phyloP scores from a whole-genome alignment of 1,140 invertebrate species.

The Megalopta genalis region DNA sequence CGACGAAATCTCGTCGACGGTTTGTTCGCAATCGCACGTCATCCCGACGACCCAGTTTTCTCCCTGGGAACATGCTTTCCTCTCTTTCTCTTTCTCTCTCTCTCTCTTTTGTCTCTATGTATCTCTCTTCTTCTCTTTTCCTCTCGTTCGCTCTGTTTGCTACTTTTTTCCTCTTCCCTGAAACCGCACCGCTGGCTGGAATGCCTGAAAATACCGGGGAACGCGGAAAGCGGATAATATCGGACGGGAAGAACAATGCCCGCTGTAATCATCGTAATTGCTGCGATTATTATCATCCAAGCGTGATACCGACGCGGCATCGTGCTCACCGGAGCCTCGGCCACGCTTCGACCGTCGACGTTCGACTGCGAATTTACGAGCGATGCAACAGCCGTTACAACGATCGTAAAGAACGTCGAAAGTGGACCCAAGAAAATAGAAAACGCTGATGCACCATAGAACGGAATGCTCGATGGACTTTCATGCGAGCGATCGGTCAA shows the following conservation, averaged over 20 bases:
- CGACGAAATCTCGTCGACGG: neutral
- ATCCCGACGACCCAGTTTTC: no score
- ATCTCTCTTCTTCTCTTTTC: neutral
- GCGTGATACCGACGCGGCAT: constrained; percentile 7
- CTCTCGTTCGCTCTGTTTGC: no score
- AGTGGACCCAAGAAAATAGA: no score
- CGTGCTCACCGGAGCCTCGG: neutral
- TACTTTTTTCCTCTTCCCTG: neutral
- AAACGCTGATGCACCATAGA: neutral
- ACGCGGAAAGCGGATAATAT: constrained; percentile 40
- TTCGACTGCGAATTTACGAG: neutral
- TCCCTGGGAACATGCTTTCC: neutral
- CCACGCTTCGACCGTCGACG: neutral
- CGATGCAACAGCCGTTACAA: no score
- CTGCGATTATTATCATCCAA: constrained; percentile 45
- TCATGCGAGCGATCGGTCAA: neutral
- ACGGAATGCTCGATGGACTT: neutral
- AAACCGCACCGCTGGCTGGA: neutral
- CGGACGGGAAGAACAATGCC: constrained; percentile 36
- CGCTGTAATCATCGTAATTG: constrained; percentile 54
- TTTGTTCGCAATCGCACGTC: no score
- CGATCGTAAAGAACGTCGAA: neutral
- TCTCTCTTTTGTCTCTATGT: constrained; percentile 3
- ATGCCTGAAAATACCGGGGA: constrained; percentile 15
- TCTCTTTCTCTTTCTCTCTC: neutral